Percentiles rank a stretch among this genome's conserved stretches.
Evolutionary conservation across 2,797 vertebrate genomes (phyloP).

Genomic region (Gambusia yucatana): DNA sequence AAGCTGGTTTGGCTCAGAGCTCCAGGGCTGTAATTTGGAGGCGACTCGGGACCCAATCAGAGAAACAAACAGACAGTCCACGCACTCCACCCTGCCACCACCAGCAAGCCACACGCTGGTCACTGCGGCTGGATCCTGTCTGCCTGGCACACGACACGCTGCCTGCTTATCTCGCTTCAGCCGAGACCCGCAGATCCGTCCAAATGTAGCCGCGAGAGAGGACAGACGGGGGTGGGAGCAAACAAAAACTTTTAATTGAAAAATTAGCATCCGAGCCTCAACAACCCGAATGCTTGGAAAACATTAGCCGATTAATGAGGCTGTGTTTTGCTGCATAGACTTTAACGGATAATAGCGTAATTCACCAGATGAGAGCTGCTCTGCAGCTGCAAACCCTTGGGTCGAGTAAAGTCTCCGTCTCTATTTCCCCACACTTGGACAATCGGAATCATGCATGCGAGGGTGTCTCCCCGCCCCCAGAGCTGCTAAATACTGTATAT

Average conservation of each 20-base stretch:
- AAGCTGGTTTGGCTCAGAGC: constrained; percentile 55
- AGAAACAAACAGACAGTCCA: constrained; percentile 70
- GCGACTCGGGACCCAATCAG: constrained; percentile 62
- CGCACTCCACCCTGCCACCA: constrained; percentile 61
- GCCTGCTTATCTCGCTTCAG: constrained; percentile 49
- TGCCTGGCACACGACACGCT: constrained; percentile 64
- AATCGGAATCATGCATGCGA: constrained; percentile 39
- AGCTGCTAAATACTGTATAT: constrained; percentile 57
- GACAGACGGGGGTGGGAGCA: background rate
- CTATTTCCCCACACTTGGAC: constrained; percentile 58
- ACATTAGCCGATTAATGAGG: constrained; percentile 48
- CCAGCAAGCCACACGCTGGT: constrained; percentile 67
- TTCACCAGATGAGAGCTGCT: constrained; percentile 68
- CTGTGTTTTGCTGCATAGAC: constrained; percentile 54
- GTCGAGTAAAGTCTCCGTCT: constrained; percentile 59
- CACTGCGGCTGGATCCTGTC: constrained; percentile 68
- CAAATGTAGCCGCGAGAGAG: background rate
- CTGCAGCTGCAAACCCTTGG: constrained; percentile 65
- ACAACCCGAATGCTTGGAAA: constrained; percentile 40
- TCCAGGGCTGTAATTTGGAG: constrained; percentile 67
- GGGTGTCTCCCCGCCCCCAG: background rate
- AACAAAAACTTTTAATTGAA: background rate
- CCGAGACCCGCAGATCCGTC: background rate
- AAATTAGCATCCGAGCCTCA: constrained; percentile 14
- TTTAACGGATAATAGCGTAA: constrained; percentile 69